Evolutionary conservation across 2,888 invertebrate species (phyloP).

Genomic region (Iphiclides podalirius): DNA sequence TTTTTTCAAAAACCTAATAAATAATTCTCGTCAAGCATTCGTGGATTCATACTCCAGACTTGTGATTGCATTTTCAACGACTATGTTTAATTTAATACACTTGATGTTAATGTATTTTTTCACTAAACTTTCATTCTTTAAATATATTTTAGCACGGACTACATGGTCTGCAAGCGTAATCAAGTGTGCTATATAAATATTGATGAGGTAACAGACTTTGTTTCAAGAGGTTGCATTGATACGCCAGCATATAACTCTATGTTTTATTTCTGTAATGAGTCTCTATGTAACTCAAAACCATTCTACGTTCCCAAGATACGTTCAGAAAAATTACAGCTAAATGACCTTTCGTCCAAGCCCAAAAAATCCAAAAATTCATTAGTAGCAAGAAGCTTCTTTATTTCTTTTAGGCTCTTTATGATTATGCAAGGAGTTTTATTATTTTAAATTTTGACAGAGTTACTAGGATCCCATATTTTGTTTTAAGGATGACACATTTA

Average conservation of each 20-base stretch:
- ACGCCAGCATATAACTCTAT: conserved; percentile 49
- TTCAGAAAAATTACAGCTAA: conserved; percentile 16
- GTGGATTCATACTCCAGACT: too few species aligned
- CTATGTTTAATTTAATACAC: too few species aligned
- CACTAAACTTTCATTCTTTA: too few species aligned
- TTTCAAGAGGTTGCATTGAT: conserved; percentile 54
- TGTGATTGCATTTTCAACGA: too few species aligned
- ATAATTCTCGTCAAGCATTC: too few species aligned
- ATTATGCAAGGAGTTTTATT: conserved; percentile 13
- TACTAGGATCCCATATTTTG: neutral
- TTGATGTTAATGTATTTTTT: too few species aligned
- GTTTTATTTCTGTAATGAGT: conserved; percentile 45
- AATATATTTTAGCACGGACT: conserved; percentile 50
- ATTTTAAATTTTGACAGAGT: conserved; percentile 5
- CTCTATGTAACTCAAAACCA: conserved; percentile 41
- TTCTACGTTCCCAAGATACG: conserved; percentile 29
- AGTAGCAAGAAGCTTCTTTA: neutral
- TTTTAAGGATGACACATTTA: conserved; percentile 5
- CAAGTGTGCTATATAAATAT: conserved; percentile 56
- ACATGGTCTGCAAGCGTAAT: conserved; percentile 44
- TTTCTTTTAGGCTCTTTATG: neutral
- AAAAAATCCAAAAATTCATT: neutral
- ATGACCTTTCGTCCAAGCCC: neutral
- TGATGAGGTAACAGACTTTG: conserved; percentile 40
- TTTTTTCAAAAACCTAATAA: neutral